Evolutionary conservation across 2,888 invertebrate species (phyloP), one percentile per base, ranked within the genome.

Genomic region (Ormia ochracea): DNA sequence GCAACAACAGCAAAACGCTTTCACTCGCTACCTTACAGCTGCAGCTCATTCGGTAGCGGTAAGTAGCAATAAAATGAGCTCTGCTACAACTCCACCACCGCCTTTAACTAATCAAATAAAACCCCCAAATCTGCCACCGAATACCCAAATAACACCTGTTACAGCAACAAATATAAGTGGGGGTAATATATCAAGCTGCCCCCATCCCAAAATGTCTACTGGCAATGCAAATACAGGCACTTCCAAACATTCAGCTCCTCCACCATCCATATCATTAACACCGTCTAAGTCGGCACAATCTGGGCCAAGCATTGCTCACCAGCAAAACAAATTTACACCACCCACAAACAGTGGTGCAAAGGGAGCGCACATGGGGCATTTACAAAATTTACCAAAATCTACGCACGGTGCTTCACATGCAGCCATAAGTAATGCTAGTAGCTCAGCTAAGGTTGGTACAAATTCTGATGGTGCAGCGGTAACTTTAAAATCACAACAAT

Each of bases 61-160:
- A 7, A 77, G 76, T 45, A 68, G 76, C 17, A 84, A 79, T 36
- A 83, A 82, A 82, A 61, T 78, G 14, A 70, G 75, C 14, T 81
- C 83, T 38, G 79, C 82, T 19, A 82, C 83, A 28, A 76, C 84
- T 23, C 83, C 84, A 26, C 82, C 85, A 43, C 82, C 84, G 61
- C 79, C 81, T 33, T 63, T 82, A 43, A 77, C 82, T 14, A 83
- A 85, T 75, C 84, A 85, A 76, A 74, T 84, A 78, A 85, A 84
- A 82, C 85, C 85, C 14, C 85, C 84, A 19, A 86, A 84, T 83
- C 82, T 86, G 50, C 85, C 85, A 59, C 82, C 85, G 41, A 85
- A 83, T 58, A 85, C 86, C 0, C 86, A 85, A 81, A 85, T 86
- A 5, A 86, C 85, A 28, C 84, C 86, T 7, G 84, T 86, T 38